Evolutionary conservation across 2,113 vertebrate species (phyloP).

Genomic region (Lampris incognitus): DNA sequence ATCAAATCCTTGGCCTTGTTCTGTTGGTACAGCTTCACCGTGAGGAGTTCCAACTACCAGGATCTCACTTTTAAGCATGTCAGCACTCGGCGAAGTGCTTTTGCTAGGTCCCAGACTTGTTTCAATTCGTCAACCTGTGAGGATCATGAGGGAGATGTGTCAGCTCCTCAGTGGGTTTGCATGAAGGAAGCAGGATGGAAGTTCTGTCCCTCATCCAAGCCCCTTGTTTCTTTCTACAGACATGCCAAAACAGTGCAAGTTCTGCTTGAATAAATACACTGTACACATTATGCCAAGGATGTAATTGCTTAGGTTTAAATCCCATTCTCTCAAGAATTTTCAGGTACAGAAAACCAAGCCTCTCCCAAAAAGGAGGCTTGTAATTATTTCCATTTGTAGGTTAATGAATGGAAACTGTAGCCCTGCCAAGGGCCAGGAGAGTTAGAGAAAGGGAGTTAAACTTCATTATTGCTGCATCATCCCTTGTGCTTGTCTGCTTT

Average conservation of each 20-base stretch:
- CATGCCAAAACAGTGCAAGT: conserved; percentile 59
- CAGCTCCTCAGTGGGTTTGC: conserved; percentile 51
- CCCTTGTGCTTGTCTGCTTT: background rate
- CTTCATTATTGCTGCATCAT: conserved; percentile 45
- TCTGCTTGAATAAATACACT: conserved; percentile 60
- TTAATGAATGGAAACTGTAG: conserved; percentile 74
- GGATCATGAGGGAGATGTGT: conserved; percentile 51
- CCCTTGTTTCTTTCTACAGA: conserved; percentile 68
- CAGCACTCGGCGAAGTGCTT: conserved; percentile 26
- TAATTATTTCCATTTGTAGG: conserved; percentile 78
- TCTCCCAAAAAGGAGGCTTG: conserved; percentile 8
- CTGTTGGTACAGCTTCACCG: background rate
- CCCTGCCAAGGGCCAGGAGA: conserved; percentile 44
- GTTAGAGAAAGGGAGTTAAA: conserved; percentile 38
- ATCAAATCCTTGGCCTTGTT: background rate
- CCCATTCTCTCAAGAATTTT: conserved; percentile 43
- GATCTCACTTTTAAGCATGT: conserved; percentile 42
- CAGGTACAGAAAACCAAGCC: conserved; percentile 27
- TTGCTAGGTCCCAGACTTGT: conserved; percentile 37
- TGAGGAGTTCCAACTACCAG: conserved; percentile 2
- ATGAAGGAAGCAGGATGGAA: conserved; percentile 51
- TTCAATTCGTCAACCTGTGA: conserved; percentile 50
- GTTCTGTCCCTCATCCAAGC: conserved; percentile 51
- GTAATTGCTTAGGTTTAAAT: conserved; percentile 41
- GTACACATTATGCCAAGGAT: conserved; percentile 40